Conservation (phyloP, 2,797 vertebrate species). For the Halcyon smyrnensis region DNA sequence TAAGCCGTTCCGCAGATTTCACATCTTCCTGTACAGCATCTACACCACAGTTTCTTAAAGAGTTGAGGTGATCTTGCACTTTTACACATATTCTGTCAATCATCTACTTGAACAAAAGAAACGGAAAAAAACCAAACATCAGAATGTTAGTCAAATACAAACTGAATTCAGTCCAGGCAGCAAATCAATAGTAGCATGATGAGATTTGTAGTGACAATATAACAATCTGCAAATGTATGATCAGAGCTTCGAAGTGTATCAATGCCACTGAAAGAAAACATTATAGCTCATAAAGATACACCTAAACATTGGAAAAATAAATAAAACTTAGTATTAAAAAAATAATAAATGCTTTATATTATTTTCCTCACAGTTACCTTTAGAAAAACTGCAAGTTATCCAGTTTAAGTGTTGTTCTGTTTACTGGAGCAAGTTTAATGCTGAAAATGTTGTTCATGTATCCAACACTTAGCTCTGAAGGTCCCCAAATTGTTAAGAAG, state of each 20-base stretch:
- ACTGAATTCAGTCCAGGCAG: neutral
- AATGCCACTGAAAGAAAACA: neutral
- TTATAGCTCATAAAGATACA: neutral
- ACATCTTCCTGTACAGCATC: slow-evolving; percentile 91
- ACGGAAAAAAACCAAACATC: neutral
- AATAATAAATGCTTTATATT: neutral
- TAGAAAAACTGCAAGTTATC: neutral
- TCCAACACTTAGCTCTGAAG: neutral
- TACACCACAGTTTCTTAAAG: slow-evolving; percentile 88
- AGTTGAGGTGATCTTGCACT: slow-evolving; percentile 97
- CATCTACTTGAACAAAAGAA: slow-evolving; percentile 83
- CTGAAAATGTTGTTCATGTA: neutral
- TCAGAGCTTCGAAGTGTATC: neutral
- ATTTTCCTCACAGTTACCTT: neutral
- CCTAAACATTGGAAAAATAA: neutral
- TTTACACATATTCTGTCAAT: slow-evolving; percentile 98
- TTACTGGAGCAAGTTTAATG: neutral
- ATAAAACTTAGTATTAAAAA: neutral
- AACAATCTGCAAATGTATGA: neutral
- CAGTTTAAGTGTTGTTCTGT: neutral
- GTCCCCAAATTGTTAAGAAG: neutral
- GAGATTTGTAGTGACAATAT: neutral
- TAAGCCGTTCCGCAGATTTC: slow-evolving; percentile 89
- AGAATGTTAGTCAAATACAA: neutral
- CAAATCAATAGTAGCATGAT: neutral